Evolutionary conservation across 1,140 invertebrate species (phyloP), one percentile per base, ranked within the genome.

Genomic region (Pseudomyrmex pallidus): DNA sequence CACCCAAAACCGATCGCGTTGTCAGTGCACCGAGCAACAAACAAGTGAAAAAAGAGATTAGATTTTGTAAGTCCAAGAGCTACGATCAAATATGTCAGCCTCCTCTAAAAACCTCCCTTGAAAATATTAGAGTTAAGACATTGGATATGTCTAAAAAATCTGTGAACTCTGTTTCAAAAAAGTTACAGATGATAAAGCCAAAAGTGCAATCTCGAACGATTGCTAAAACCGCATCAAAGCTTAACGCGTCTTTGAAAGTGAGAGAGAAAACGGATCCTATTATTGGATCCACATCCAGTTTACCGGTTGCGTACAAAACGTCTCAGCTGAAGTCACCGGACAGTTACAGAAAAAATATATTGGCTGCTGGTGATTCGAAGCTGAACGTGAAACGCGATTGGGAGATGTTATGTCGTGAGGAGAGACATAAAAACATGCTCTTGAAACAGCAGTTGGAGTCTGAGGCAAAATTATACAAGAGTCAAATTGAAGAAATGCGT

Each of bases 381-480:
- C 73, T 85, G 20, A 91, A 87, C 56, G 70, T 67, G 0, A 89
- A 85, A 67, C 66, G 63, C n/a, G 90, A 92, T 57, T 92, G 90
- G 87, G 93, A 94, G 48, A 87, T 90, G 17, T 48, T 94, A 0
- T 94, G 90, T 82, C 90, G 90, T 13, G 92, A 93, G 62, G 93
- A 94, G 22, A 93, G 87, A 25, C 93, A 93, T 22, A 93, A 92
- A 57, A 93, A 92, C 61, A 44, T 85, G 2, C 70, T 94, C 2
- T 64, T 94, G 13, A 94, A 93, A 17, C 88, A 92, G 25, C 93
- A 94, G 63, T 74, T 94, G 1, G 93, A 94, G 25, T 82, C 92
- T 0, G 93, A 94, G 80, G 90, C 87, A 7, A 91, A 92, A 50
- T 74, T 90, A 8, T 94, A 94, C 72, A 94, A 93, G 44, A 87